These are phyloP conservation scores for Nymphalis io DNA, from an alignment of 1,140 invertebrate species.

Conservation along the genomic window DNA sequence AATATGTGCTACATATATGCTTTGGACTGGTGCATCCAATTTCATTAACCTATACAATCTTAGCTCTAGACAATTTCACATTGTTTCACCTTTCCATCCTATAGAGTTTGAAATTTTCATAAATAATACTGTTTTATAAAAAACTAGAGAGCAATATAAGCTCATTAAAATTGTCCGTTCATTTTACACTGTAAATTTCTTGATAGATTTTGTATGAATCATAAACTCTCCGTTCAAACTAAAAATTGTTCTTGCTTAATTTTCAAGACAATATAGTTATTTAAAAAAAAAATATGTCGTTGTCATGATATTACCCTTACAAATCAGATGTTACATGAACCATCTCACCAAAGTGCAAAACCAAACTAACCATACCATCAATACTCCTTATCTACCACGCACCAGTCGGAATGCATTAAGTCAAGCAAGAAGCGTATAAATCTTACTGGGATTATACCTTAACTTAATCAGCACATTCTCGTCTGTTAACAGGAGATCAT, in stretches of 20 bases:
- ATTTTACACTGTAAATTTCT: conserved; percentile 11
- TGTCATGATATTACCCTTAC: neutral
- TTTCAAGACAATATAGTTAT: conserved; percentile 41
- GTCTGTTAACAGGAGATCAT: conserved; percentile 43
- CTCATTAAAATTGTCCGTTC: neutral
- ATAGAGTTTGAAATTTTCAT: conserved; percentile 20
- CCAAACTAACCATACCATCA: neutral
- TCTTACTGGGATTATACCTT: conserved; percentile 74
- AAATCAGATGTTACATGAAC: neutral
- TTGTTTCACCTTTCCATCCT: neutral
- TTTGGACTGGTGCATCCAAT: conserved; percentile 68
- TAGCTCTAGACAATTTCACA: conserved; percentile 7
- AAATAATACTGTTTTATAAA: conserved; percentile 29
- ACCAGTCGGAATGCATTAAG: conserved; percentile 77
- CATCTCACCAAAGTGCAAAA: neutral
- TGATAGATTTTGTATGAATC: conserved; percentile 9
- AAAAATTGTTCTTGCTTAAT: conserved; percentile 40
- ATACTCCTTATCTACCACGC: conserved; percentile 40
- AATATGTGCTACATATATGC: conserved; percentile 48
- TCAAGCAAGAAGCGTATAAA: conserved; percentile 74
- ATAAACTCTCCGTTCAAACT: conserved; percentile 24
- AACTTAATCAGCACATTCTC: conserved; percentile 57
- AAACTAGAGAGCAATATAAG: conserved; percentile 26
- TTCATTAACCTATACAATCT: conserved; percentile 10
- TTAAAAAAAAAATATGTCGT: neutral